A percentile compares a stretch with the other conserved stretches of the same genome.
phyloP scores from a whole-genome alignment of 2,113 vertebrate species.

The Oxyruncus cristatus region DNA sequence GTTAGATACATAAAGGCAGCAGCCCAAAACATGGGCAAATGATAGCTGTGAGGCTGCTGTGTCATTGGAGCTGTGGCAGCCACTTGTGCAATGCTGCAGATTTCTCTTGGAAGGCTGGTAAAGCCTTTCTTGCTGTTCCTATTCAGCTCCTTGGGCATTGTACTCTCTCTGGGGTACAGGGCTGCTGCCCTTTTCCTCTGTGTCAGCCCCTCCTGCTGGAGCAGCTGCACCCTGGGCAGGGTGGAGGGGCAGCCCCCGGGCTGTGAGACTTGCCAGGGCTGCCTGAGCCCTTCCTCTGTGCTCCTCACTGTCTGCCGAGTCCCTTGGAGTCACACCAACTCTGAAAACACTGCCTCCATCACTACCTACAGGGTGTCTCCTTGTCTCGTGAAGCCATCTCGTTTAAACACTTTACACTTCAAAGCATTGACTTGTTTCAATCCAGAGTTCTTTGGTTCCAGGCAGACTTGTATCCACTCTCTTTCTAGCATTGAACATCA shows the following conservation, averaged over 20 bases:
- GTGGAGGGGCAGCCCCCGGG: rapidly evolving
- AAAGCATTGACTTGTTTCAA: neutral
- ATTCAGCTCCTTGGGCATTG: neutral
- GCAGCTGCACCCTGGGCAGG: neutral
- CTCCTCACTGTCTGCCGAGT: neutral
- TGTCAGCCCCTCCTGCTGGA: neutral
- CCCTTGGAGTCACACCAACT: neutral
- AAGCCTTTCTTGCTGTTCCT: neutral
- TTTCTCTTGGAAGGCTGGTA: neutral
- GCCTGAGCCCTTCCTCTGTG: neutral
- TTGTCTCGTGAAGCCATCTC: neutral
- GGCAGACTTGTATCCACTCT: neutral
- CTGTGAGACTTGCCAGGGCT: neutral
- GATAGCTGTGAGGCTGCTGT: neutral
- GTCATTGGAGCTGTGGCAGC: neutral
- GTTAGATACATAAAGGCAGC: neutral
- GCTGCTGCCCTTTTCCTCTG: neutral
- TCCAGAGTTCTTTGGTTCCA: neutral
- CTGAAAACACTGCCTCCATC: neutral
- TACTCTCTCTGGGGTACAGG: neutral
- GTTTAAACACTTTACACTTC: neutral
- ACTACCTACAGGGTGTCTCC: neutral
- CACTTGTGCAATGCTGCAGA: neutral
- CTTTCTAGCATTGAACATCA: neutral
- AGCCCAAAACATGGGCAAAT: neutral